Base-by-base conservation (phyloP, 2,113 vertebrate genomes). In the Todiramphus saurophagus region DNA sequence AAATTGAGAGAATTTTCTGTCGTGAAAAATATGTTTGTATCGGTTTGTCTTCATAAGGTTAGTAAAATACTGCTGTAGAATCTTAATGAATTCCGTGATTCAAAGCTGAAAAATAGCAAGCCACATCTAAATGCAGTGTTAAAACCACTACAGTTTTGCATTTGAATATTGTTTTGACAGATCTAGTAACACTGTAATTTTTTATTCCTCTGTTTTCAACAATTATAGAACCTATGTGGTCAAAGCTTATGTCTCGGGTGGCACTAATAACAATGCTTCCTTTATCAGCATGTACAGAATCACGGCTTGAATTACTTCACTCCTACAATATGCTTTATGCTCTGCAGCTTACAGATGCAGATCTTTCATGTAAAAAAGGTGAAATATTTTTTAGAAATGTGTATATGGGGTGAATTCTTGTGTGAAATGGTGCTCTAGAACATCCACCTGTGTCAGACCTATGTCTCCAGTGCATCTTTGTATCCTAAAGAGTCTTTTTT, bases 91-190 rank as follows among this genome's bases (percentile, higher is more conserved):
- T 13, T 79, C 4, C 10, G 19, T 76, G 46, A 35, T 83, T 91
- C 63, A 85, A 56, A 74, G 44, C 50, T 82, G 79, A 73, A 59
- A 87, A 90, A 80, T 37, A 76, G 31, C 48, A 88, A 95, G 37
- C 5, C 3, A 15, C 31, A 46, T 94, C 48, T 94, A 92, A 88
- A 95, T 85, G 37, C 31, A 28, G 15, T 92, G 72, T 79, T 88
- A 74, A 77, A 91, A 68, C 50, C 30, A 14, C 55, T 90, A 24
- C 8, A 21, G 59, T 87, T 72, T 72, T 82, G 18, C 7, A 33
- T 91, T 76, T 93, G 12, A 83, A 44, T 83, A n/a, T 87, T 82
- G 62, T 81, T 94, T 56, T 94, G 89, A 76, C 66, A 83, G 64
- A 18, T 87, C 33, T 78, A 66, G 46, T 89, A 87, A 70, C 69